Percentiles rank a stretch among this genome's conserved stretches.
These are phyloP conservation scores for Suricata suricatta DNA, from an alignment of 2,113 vertebrate species.

Conservation along the genomic window DNA sequence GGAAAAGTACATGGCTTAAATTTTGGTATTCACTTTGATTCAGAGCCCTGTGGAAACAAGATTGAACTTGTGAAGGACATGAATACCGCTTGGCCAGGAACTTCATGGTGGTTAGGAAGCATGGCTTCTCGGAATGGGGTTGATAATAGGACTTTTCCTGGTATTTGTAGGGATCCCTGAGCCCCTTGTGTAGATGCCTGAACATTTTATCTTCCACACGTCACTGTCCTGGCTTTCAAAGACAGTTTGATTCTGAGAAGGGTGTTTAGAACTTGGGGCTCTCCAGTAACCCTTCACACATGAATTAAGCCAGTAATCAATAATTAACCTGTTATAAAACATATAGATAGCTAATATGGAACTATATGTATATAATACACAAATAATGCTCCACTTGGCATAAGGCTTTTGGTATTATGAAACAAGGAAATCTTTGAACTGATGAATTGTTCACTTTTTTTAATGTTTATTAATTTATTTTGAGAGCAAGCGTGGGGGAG, in stretches of 20 bases:
- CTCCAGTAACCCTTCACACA: not conserved
- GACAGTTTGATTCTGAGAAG: not conserved
- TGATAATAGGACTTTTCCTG: not conserved
- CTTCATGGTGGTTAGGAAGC: not conserved
- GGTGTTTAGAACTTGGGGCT: not conserved
- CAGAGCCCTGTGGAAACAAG: not conserved
- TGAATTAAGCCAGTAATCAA: not conserved
- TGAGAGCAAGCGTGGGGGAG: too few relatives aligned
- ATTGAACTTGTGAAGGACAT: rapidly evolving
- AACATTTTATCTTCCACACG: not conserved
- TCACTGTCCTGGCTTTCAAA: not conserved
- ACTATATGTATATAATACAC: not conserved
- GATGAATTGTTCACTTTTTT: too few relatives aligned
- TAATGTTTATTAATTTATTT: too few relatives aligned
- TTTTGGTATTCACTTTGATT: not conserved
- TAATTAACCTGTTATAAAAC: not conserved
- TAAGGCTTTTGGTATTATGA: not conserved
- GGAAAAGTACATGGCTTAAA: not conserved
- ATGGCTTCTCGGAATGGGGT: not conserved
- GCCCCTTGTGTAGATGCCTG: not conserved
- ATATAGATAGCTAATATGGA: not conserved
- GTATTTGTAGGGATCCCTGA: not conserved
- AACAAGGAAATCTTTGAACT: not conserved
- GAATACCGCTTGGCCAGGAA: not conserved
- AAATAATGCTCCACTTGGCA: not conserved